phyloP scores from a whole-genome alignment of 2,888 invertebrate species.

The Noctua janthe region DNA sequence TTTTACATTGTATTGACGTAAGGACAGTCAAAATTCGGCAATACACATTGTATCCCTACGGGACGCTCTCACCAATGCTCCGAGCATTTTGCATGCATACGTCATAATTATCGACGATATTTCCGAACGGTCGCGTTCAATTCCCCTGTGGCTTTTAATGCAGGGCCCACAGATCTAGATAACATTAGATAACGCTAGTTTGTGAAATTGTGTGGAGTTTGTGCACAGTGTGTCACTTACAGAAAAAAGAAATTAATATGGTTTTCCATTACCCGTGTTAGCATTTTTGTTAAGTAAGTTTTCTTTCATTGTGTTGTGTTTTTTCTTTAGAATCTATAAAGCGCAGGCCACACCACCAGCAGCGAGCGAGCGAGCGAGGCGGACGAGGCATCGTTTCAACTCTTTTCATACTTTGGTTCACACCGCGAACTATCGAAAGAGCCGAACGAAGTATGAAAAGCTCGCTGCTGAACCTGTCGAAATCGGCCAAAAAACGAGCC shows the following conservation, averaged over 20 bases:
- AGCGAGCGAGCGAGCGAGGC: too few species aligned
- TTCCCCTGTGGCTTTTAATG: slow-evolving; percentile 52
- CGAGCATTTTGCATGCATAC: slow-evolving; percentile 52
- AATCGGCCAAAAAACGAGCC: not conserved
- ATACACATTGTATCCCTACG: slow-evolving; percentile 20
- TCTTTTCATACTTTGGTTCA: too few species aligned
- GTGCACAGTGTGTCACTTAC: not conserved
- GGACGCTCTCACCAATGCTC: slow-evolving; percentile 21
- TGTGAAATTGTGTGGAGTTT: slow-evolving; percentile 8
- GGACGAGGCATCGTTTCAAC: too few species aligned
- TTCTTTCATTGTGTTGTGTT: too few species aligned
- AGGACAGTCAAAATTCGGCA: slow-evolving; percentile 7
- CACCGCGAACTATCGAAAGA: too few species aligned
- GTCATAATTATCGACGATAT: slow-evolving; percentile 60
- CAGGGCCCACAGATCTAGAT: slow-evolving; percentile 33
- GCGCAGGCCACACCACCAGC: too few species aligned
- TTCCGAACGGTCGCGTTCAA: slow-evolving; percentile 41
- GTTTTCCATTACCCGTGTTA: not conserved
- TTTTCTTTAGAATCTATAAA: not conserved
- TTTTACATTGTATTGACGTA: not conserved
- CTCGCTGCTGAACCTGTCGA: not conserved
- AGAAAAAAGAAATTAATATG: not conserved
- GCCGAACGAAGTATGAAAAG: too few species aligned
- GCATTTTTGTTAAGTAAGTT: not conserved
- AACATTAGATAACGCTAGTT: slow-evolving; percentile 30